phyloP scores from a whole-genome alignment of 2,797 vertebrate genomes.

The Melanogrammus aeglefinus region DNA sequence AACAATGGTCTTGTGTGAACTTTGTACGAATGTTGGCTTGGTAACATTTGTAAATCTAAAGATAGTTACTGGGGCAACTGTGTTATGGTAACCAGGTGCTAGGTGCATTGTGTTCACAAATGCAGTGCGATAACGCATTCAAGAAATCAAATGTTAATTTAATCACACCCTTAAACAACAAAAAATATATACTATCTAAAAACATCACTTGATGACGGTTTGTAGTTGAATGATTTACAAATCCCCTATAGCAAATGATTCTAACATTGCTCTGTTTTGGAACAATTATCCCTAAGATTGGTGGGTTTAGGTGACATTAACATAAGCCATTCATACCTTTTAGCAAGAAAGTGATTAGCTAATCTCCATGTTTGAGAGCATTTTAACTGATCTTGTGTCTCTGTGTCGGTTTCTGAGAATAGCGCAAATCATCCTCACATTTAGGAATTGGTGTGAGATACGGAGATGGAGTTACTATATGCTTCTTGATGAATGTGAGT shows the following conservation, averaged over 20 bases:
- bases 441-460: no score
- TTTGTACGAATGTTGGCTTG: slow-evolving; percentile 28
- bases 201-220: no score
- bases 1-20: slow-evolving; percentile 9
- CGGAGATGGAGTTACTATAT: no score
- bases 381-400: neutral
- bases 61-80: slow-evolving; percentile 54
- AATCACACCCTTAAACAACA: neutral
- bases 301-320: neutral
- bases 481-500: no score
- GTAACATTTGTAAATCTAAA: slow-evolving; percentile 20
- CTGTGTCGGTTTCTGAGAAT: neutral
- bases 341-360: no score
- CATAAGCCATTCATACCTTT: no score
- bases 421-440: no score
- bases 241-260: neutral
- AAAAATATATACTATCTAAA: neutral
- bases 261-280: no score
- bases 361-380: no score
- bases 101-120: slow-evolving; percentile 21
- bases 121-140: neutral
- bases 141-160: neutral
- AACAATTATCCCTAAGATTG: no score
- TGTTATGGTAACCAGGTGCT: slow-evolving; percentile 45
- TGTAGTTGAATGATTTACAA: neutral